Evolutionary conservation across 2,113 vertebrate species (phyloP).

Genomic region (Harpagus bidentatus): DNA sequence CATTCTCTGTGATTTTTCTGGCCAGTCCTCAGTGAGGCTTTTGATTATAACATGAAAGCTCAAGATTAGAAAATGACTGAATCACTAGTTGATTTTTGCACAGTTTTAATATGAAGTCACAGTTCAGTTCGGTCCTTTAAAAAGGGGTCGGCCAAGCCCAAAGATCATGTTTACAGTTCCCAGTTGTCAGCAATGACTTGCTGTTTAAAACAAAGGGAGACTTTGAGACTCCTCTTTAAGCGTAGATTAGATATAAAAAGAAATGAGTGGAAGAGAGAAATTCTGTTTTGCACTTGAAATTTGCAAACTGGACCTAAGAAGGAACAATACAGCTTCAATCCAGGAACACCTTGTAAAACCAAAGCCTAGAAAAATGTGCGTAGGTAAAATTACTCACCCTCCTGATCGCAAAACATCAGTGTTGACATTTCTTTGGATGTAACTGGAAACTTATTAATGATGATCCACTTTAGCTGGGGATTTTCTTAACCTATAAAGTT

Average conservation of each 20-base stretch:
- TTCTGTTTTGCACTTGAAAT: neutral
- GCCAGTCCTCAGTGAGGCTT: neutral
- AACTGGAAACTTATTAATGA: slow-evolving; percentile 34
- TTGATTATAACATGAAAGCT: neutral
- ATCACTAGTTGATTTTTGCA: neutral
- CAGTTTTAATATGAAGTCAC: neutral
- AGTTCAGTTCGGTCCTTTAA: neutral
- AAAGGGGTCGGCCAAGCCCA: neutral
- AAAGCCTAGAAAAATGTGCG: neutral
- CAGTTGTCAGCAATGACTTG: neutral
- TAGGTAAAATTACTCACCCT: slow-evolving; percentile 24
- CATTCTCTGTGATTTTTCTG: neutral
- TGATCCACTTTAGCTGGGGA: slow-evolving; percentile 41
- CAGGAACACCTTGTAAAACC: slow-evolving; percentile 3
- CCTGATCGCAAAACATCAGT: neutral
- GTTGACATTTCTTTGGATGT: slow-evolving; percentile 51
- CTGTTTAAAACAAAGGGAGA: neutral
- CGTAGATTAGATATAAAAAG: slow-evolving; percentile 23
- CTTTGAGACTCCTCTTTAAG: neutral
- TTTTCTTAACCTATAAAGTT: slow-evolving; percentile 68
- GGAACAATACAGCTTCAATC: slow-evolving; percentile 24
- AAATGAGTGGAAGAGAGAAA: neutral
- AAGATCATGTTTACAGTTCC: neutral
- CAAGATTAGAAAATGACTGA: neutral
- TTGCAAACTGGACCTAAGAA: neutral